Base-by-base conservation (phyloP, 2,113 vertebrate genomes). In the Copsychus sechellarum region DNA sequence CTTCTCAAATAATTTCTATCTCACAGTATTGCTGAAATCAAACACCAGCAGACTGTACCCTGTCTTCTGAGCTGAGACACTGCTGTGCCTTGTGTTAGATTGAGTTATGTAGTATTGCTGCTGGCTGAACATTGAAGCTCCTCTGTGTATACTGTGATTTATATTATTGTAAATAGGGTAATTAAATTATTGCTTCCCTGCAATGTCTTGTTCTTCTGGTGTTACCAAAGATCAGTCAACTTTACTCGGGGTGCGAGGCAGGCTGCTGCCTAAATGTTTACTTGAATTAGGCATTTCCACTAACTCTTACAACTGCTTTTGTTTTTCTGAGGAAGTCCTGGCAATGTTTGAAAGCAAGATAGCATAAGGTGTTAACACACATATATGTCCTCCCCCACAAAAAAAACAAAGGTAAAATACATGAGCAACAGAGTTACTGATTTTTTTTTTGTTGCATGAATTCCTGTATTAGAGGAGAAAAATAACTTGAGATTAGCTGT, bases 401-500 rank as follows among this genome's bases (percentile, higher is more conserved):
- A 50, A 86, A 53, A 83, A 33, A 40, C 40, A 40, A 40, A 56
- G 22, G 25, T 76, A 34, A 80, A 88, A 48, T 65, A 53, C 18
- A 62, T 23, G 24, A 73, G 34, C 80, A 66, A 56, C 19, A 57
- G 53, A 50, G 45, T 58, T 82, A 34, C 25, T 31, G 8, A 40
- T 40, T 40, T 40, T 40, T 40, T 40, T 40, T 93, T 57, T 86
- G 43, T 76, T 95, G 31, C 17, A 18, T 36, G 36, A 71, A 79
- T 90, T 86, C 21, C 28, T n/a, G 6, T 91, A 85, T 95, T 31
- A 64, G 82, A 78, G n/a, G 47, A 88, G 47, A 74, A 80, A 62
- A 71, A 88, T 88, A 85, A 88, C 9, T 88, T 20, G 51, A 93
- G 92, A 67, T 81, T 93, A 92, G 94, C 79, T 80, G 31, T 83